A percentile compares a stretch with the other conserved stretches of the same genome.
Conservation (phyloP, 2,888 invertebrate genomes). For the Nymphalis c-album region DNA sequence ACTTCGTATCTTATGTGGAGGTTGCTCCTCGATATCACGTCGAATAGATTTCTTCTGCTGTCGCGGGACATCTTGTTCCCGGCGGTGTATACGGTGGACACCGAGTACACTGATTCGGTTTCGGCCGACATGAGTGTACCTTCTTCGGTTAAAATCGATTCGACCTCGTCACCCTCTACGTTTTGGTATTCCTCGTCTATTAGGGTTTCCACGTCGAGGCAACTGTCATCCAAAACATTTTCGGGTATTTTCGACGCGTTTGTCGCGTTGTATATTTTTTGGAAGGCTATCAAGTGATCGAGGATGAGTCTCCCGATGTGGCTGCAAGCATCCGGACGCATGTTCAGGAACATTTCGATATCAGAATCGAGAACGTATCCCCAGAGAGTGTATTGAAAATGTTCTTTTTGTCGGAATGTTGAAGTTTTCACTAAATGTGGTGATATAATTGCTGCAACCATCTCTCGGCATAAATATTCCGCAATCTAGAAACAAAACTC, state of each 20-base stretch:
- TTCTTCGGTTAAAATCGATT: slow-evolving; percentile 68
- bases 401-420: slow-evolving; percentile 75
- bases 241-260: slow-evolving; percentile 58
- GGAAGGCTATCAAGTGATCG: slow-evolving; percentile 77
- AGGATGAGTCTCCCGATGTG: slow-evolving; percentile 79
- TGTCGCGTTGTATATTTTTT: slow-evolving; percentile 72
- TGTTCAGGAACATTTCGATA: slow-evolving; percentile 81
- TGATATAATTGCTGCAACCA: slow-evolving; percentile 80
- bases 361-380: slow-evolving; percentile 81
- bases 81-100: slow-evolving; percentile 67
- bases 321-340: slow-evolving; percentile 81
- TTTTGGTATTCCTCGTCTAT: slow-evolving; percentile 77
- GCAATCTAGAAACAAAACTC: slow-evolving; percentile 69
- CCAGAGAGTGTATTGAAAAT: slow-evolving; percentile 80
- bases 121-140: slow-evolving; percentile 69
- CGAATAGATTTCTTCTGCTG: slow-evolving; percentile 70
- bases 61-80: slow-evolving; percentile 66
- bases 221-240: slow-evolving; percentile 62
- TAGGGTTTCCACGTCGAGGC: slow-evolving; percentile 67
- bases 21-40: slow-evolving; percentile 69
- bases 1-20: slow-evolving; percentile 68
- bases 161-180: slow-evolving; percentile 69
- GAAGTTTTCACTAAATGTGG: slow-evolving; percentile 75
- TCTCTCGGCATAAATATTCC: slow-evolving; percentile 84
- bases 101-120: slow-evolving; percentile 69